Evolutionary conservation across 2,113 vertebrate species (phyloP).

Genomic region (Plecturocebus donacophilus): DNA sequence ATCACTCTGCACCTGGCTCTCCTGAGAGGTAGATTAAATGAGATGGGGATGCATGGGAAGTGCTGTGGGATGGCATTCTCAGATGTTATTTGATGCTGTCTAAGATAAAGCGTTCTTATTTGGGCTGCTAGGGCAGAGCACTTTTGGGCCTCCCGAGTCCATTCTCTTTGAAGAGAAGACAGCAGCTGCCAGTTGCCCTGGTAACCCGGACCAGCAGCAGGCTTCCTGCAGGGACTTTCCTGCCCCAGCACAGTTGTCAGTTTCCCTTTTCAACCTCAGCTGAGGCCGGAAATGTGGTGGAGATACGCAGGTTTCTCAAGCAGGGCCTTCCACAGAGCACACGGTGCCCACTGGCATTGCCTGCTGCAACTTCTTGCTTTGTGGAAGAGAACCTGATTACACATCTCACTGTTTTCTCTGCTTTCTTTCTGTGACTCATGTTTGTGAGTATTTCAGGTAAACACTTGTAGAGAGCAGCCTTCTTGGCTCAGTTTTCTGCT

Average conservation of each 20-base stretch:
- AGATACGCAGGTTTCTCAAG: not conserved
- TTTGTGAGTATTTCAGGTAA: constrained; percentile 30
- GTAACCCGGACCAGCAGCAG: not conserved
- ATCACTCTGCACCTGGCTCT: not conserved
- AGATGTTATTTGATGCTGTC: not conserved
- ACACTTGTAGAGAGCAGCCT: not conserved
- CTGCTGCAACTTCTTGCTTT: not conserved
- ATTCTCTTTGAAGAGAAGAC: not conserved
- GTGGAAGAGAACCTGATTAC: not conserved
- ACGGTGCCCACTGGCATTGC: not conserved
- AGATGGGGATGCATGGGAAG: not conserved
- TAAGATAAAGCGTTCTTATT: not conserved
- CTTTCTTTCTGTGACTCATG: constrained; percentile 37
- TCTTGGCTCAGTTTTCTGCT: not conserved
- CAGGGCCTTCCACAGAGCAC: not conserved
- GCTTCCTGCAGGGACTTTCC: constrained; percentile 40
- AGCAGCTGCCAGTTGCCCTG: not conserved
- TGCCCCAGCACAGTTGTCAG: not conserved
- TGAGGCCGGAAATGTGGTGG: not conserved
- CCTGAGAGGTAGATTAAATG: not conserved
- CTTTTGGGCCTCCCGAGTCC: not conserved
- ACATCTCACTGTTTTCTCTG: not conserved
- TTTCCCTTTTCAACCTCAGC: not conserved
- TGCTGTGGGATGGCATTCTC: no score
- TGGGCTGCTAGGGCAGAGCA: not conserved